Evolutionary conservation across 2,888 invertebrate species (phyloP).

Genomic region (Gryllus longicercus): DNA sequence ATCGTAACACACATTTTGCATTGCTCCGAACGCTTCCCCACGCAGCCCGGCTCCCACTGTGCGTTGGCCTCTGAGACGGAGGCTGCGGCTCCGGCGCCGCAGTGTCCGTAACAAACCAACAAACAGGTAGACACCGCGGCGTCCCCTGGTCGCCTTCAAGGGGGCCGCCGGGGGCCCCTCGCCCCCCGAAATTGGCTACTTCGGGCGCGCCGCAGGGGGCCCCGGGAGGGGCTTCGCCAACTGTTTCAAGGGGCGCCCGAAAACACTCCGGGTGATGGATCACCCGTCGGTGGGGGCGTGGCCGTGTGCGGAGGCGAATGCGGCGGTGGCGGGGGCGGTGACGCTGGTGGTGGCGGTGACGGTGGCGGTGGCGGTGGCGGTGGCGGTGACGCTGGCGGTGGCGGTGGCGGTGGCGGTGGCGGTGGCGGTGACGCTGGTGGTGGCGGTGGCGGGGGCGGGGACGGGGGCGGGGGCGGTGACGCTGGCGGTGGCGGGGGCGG

Average conservation of each 20-base stretch:
- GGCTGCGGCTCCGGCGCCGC: background rate
- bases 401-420: no score
- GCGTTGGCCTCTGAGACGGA: background rate
- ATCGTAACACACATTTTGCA: no score
- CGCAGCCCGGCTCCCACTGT: no score
- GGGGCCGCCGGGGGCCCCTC: background rate
- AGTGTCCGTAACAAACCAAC: background rate
- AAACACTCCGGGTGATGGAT: constrained; percentile 8
- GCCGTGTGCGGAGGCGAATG: background rate
- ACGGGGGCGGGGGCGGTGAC: no score
- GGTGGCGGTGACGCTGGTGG: no score
- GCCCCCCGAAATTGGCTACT: background rate
- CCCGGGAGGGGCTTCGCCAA: background rate
- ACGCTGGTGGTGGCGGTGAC: no score
- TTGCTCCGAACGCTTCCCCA: no score
- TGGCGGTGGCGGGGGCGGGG: no score
- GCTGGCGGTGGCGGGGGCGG: no score
- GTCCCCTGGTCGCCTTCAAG: background rate
- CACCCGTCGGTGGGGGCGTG: background rate
- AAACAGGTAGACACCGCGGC: background rate
- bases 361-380: no score
- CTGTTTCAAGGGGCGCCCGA: background rate
- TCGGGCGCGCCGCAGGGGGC: background rate
- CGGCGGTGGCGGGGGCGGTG: no score
- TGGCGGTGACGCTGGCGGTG: no score